Conservation (phyloP, 2,113 vertebrate genomes). For the Aphyosemion australe region DNA sequence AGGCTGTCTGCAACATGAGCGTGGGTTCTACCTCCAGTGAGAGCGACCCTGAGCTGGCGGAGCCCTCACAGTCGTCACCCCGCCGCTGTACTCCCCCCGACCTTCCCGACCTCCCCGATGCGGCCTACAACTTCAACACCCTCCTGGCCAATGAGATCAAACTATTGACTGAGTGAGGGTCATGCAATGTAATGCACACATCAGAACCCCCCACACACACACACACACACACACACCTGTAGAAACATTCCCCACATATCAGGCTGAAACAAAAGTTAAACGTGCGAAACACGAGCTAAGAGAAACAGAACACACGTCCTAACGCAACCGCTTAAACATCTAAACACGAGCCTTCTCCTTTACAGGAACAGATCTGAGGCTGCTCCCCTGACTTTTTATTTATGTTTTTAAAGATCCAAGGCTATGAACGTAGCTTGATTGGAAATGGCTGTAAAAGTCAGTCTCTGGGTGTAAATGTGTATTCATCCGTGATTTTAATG, state of each 20-base stretch:
- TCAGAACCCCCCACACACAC: conserved; percentile 37
- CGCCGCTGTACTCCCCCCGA: conserved; percentile 62
- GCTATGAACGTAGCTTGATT: conserved; percentile 26
- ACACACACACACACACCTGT: conserved; percentile 37
- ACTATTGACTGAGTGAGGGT: conserved; percentile 87
- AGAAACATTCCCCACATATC: conserved; percentile 56
- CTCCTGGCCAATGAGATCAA: conserved; percentile 86
- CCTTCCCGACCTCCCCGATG: conserved; percentile 69
- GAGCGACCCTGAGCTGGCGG: conserved; percentile 86
- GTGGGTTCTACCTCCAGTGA: conserved; percentile 88
- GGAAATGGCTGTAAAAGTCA: conserved; percentile 24
- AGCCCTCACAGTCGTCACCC: conserved; percentile 72
- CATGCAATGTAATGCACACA: conserved; percentile 46
- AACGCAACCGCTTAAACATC: conserved; percentile 31
- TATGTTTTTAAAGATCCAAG: conserved; percentile 38
- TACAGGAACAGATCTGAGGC: conserved; percentile 76
- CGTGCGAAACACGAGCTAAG: conserved; percentile 43
- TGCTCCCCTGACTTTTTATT: conserved; percentile 80
- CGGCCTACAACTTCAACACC: conserved; percentile 86
- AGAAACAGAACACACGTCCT: conserved; percentile 29
- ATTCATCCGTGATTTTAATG: conserved; percentile 14
- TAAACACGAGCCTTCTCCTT: conserved; percentile 54
- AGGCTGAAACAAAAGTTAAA: conserved; percentile 14
- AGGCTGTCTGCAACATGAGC: conserved; percentile 83
- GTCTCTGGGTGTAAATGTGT: conserved; percentile 20